phyloP scores from a whole-genome alignment of 2,797 vertebrate species.

The Podarcis lilfordi region DNA sequence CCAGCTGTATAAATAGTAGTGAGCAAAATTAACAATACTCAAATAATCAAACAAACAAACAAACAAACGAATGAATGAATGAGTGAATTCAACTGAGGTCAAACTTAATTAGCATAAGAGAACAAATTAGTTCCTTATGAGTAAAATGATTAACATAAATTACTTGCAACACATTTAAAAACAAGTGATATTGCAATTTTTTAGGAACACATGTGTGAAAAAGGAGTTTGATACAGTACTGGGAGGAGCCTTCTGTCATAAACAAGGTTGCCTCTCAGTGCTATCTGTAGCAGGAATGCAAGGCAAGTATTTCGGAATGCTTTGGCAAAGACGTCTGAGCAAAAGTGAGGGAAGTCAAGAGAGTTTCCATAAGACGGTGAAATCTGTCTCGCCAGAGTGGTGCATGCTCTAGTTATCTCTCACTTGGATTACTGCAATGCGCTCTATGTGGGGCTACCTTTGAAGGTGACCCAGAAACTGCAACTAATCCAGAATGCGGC shows the following conservation, averaged over 20 bases:
- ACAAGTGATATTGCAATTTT: constrained; percentile 58
- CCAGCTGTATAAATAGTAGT: too few relatives aligned
- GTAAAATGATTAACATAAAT: constrained; percentile 59
- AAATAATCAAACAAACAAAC: too few relatives aligned
- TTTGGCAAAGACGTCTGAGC: not conserved
- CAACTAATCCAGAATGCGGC: too few relatives aligned
- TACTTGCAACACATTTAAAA: constrained; percentile 36
- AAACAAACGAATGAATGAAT: not conserved
- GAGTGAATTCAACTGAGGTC: not conserved
- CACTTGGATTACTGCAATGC: too few relatives aligned
- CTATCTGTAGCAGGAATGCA: not conserved
- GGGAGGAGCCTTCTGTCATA: constrained; percentile 32
- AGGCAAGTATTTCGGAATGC: not conserved
- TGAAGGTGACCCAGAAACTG: too few relatives aligned
- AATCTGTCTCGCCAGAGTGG: too few relatives aligned
- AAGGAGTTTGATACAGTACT: constrained; percentile 48
- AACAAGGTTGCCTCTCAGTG: not conserved
- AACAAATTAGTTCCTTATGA: constrained; percentile 45
- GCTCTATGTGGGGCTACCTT: too few relatives aligned
- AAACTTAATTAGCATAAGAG: constrained; percentile 52
- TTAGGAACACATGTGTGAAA: constrained; percentile 52
- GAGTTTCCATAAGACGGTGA: not conserved
- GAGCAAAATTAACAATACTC: too few relatives aligned
- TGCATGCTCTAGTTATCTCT: too few relatives aligned
- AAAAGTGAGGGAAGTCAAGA: not conserved